Percentiles rank a stretch among this genome's conserved stretches.
Evolutionary conservation across 1,140 invertebrate genomes (phyloP).

Genomic region (Cydia fagiglandana): DNA sequence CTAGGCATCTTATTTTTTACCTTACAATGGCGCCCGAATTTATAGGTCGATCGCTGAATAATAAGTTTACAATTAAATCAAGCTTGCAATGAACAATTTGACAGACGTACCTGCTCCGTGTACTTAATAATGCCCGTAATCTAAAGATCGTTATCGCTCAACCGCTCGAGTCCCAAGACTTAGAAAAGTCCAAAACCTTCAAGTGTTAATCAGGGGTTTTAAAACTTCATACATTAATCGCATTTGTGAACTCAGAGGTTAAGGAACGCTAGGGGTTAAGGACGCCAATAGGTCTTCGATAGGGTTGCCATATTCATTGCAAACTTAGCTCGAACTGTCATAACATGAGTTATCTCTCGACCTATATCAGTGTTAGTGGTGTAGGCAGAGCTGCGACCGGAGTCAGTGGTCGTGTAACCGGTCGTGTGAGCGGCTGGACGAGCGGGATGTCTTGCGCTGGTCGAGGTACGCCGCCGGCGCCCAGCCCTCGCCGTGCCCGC

Average conservation of each 20-base stretch:
- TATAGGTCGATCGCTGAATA: not conserved
- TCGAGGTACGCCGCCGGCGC: slow-evolving; percentile 96
- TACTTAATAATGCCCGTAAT: not conserved
- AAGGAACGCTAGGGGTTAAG: too few species aligned
- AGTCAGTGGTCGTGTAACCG: slow-evolving; percentile 72
- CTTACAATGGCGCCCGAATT: not conserved
- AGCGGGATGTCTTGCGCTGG: slow-evolving; percentile 86
- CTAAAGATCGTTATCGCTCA: not conserved
- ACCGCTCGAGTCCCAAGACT: too few species aligned
- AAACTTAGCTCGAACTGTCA: not conserved
- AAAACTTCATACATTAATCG: too few species aligned
- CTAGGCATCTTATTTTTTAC: not conserved
- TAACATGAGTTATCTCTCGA: not conserved
- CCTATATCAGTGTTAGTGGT: not conserved
- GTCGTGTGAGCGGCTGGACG: slow-evolving; percentile 81
- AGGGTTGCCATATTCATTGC: not conserved
- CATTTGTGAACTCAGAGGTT: too few species aligned
- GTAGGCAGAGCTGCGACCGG: slow-evolving; percentile 23
- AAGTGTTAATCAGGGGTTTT: too few species aligned
- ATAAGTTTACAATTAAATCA: not conserved
- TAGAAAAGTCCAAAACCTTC: too few species aligned
- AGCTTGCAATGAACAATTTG: not conserved
- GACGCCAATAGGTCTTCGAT: too few species aligned
- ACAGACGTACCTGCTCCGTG: not conserved
- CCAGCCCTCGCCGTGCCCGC: slow-evolving; percentile 90